These are phyloP conservation scores for Campylorhamphus procurvoides DNA, from an alignment of 2,113 vertebrate genomes.

Conservation along the genomic window DNA sequence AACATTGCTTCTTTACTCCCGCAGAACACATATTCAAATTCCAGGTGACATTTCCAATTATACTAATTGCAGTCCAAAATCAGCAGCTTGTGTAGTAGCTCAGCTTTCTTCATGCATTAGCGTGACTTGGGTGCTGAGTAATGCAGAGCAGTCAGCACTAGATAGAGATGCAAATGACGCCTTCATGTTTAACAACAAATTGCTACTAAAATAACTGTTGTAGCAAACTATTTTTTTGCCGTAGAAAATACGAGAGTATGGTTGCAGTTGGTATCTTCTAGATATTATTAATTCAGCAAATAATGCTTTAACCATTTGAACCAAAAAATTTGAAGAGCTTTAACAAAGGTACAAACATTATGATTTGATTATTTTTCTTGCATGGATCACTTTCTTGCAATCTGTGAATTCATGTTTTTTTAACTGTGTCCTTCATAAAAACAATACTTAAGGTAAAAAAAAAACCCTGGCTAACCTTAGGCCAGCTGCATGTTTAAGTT, in stretches of 20 bases:
- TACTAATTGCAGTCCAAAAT: neutral
- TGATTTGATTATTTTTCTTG: neutral
- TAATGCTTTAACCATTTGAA: neutral
- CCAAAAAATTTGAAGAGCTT: neutral
- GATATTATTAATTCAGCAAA: neutral
- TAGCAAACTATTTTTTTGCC: neutral
- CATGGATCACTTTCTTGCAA: neutral
- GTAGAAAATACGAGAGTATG: neutral
- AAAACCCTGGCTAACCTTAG: neutral
- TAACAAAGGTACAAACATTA: neutral
- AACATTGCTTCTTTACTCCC: neutral
- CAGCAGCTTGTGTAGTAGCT: neutral
- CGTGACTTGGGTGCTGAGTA: neutral
- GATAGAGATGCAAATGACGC: neutral
- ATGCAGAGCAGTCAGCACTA: neutral
- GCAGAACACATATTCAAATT: neutral
- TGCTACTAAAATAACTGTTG: neutral
- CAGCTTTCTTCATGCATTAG: neutral
- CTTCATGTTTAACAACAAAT: neutral
- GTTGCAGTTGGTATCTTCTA: neutral
- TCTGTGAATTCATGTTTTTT: neutral
- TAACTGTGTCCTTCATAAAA: neutral
- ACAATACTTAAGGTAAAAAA: neutral
- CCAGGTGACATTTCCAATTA: neutral
- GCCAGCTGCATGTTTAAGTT: neutral